These are phyloP conservation scores for Megalops atlanticus DNA, from an alignment of 2,113 vertebrate species.

Conservation along the genomic window DNA sequence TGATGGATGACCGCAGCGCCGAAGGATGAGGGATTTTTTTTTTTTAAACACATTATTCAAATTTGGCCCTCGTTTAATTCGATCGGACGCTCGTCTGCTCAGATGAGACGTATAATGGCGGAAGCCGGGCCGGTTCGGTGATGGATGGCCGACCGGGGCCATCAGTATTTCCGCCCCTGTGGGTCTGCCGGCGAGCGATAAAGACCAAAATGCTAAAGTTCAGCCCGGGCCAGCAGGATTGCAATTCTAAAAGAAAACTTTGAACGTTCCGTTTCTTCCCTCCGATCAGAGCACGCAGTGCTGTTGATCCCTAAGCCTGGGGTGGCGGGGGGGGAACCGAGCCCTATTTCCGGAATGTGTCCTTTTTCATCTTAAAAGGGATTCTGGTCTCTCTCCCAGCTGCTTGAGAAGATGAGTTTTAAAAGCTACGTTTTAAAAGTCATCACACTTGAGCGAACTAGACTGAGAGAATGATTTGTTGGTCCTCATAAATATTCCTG, in stretches of 20 bases:
- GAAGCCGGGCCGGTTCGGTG: constrained; percentile 38
- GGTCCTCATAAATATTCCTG: background rate
- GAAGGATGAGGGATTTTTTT: constrained; percentile 57
- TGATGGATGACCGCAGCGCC: constrained; percentile 65
- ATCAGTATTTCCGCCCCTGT: constrained; percentile 45
- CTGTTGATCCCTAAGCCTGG: constrained; percentile 36
- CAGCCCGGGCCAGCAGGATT: constrained; percentile 59
- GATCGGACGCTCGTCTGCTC: constrained; percentile 68
- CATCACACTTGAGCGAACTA: background rate
- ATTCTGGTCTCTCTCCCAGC: background rate
- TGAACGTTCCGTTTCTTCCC: constrained; percentile 19
- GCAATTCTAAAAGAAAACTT: constrained; percentile 63
- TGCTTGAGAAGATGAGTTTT: background rate
- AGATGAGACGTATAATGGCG: constrained; percentile 73
- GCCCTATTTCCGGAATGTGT: background rate
- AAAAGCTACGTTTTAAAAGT: background rate
- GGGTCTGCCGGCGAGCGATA: constrained; percentile 71
- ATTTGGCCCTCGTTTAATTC: constrained; percentile 64
- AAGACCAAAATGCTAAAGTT: constrained; percentile 70
- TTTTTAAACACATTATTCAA: constrained; percentile 72
- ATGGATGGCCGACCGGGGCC: constrained; percentile 55
- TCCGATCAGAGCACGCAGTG: constrained; percentile 25
- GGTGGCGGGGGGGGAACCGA: background rate
- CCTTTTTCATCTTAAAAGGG: background rate
- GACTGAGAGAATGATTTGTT: background rate